A percentile compares a stretch with the other conserved stretches of the same genome.
phyloP scores from a whole-genome alignment of 2,797 vertebrate genomes.

The Hapalemur alaotrensis region DNA sequence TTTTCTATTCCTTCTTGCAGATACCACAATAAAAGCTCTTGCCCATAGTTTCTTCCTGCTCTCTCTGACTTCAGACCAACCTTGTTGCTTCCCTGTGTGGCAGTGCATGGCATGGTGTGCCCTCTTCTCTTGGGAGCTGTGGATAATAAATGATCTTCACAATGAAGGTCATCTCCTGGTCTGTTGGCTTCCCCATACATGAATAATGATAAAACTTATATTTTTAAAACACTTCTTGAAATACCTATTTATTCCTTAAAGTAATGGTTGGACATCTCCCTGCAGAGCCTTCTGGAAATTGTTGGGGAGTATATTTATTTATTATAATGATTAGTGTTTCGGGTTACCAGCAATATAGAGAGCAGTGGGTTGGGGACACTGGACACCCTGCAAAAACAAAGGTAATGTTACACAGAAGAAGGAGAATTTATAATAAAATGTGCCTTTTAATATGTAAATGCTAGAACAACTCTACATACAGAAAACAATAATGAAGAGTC shows the following conservation, averaged over 20 bases:
- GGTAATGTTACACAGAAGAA: background rate
- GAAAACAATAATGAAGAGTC: background rate
- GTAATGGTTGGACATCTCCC: background rate
- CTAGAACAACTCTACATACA: background rate
- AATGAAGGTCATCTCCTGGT: background rate
- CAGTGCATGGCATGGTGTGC: accelerated
- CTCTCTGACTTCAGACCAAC: background rate
- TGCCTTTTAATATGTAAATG: background rate
- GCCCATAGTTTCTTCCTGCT: background rate
- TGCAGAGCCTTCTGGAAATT: background rate
- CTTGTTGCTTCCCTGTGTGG: background rate
- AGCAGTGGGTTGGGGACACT: background rate
- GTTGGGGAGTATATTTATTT: background rate
- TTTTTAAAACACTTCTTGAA: background rate
- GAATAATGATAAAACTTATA: background rate
- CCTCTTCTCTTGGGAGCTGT: background rate
- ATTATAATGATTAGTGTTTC: background rate
- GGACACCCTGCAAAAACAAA: background rate
- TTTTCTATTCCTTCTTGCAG: background rate
- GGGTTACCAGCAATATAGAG: too few species aligned
- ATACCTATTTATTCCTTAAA: background rate
- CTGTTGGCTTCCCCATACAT: background rate
- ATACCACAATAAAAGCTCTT: background rate
- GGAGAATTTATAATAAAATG: background rate
- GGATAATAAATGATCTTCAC: background rate